Percentiles rank a stretch among this genome's conserved stretches.
These are phyloP conservation scores for Zoanthus solanderi DNA, from an alignment of 92 coral and sea anemone species.

Conservation along the genomic window DNA sequence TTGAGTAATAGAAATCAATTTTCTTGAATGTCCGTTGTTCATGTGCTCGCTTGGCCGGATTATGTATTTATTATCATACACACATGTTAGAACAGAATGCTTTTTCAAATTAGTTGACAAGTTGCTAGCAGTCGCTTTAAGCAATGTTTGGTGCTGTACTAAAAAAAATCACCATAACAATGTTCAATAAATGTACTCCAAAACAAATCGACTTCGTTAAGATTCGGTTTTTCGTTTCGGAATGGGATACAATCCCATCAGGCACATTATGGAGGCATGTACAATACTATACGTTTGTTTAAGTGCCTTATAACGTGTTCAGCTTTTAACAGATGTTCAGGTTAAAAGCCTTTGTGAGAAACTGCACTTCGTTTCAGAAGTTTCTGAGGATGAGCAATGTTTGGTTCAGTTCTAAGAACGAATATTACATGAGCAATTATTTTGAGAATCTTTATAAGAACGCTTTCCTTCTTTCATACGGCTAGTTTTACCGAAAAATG, in stretches of 20 bases:
- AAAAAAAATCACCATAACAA: constrained; percentile 18
- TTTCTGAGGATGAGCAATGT: background rate
- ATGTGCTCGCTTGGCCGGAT: constrained; percentile 10
- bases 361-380: background rate
- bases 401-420: background rate
- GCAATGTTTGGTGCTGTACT: constrained; percentile 10
- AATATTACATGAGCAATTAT: background rate
- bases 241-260: background rate
- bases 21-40: constrained; percentile 35
- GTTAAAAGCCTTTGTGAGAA: background rate
- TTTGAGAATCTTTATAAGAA: background rate
- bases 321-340: background rate
- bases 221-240: constrained; percentile 8
- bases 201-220: constrained; percentile 12
- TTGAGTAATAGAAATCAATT: constrained; percentile 18
- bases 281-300: constrained; percentile 22
- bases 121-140: background rate
- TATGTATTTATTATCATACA: constrained; percentile 14
- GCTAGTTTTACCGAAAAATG: background rate
- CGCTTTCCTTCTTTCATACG: background rate
- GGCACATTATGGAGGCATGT: constrained; percentile 12
- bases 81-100: constrained; percentile 35
- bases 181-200: background rate
- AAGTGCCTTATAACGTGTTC: constrained; percentile 12
- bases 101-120: constrained; percentile 1